A percentile compares a stretch with the other conserved stretches of the same genome.
Conservation (phyloP, 1,140 invertebrate genomes). For the Oreohelix idahoensis region DNA sequence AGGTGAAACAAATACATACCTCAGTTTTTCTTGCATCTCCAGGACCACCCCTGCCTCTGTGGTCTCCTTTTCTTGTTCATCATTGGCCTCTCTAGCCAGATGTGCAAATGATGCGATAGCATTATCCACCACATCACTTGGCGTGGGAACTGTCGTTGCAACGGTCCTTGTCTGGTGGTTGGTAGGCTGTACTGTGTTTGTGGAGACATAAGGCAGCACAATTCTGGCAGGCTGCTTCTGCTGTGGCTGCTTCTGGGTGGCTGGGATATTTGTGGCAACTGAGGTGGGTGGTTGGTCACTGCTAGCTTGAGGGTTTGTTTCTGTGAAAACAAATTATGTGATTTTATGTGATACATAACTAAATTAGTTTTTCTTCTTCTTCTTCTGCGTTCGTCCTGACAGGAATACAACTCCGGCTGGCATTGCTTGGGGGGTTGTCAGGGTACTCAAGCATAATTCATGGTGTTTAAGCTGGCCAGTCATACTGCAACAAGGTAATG, state of each 20-base stretch:
- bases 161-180: slow-evolving; percentile 7
- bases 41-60: slow-evolving; percentile 11
- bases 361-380: no score
- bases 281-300: not conserved
- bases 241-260: slow-evolving; percentile 14
- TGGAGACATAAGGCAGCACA: not conserved
- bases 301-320: not conserved
- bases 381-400: no score
- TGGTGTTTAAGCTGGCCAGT: no score
- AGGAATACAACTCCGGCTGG: no score
- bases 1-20: no score
- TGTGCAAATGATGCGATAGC: slow-evolving; percentile 25
- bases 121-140: slow-evolving; percentile 16
- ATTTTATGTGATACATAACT: no score
- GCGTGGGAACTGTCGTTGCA: not conserved
- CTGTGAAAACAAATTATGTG: not conserved
- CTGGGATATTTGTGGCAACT: slow-evolving; percentile 25
- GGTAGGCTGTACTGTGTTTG: not conserved
- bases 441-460: no score
- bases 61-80: not conserved
- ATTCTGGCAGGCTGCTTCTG: not conserved
- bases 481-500: no score
- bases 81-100: not conserved
- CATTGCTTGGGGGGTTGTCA: no score
- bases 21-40: slow-evolving; percentile 22